Evolutionary conservation across 2,797 vertebrate genomes (phyloP).

Genomic region (Sternotherus odoratus): DNA sequence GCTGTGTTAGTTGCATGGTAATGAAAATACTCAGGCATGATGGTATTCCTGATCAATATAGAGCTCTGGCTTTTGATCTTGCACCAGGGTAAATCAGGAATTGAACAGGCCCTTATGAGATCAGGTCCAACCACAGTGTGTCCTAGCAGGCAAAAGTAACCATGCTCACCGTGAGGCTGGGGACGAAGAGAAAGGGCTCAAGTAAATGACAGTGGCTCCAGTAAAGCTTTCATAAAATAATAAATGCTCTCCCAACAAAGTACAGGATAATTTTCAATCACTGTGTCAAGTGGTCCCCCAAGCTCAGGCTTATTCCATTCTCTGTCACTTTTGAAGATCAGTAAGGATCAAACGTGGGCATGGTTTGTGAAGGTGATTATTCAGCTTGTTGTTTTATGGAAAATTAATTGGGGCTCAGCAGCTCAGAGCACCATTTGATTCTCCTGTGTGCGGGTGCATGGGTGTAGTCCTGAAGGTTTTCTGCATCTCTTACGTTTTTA

Average conservation of each 20-base stretch:
- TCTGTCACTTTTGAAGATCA: rapidly evolving
- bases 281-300: rapidly evolving
- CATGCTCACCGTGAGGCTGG: not conserved
- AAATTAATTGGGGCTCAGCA: conserved; percentile 54
- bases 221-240: rapidly evolving
- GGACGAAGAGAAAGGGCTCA: not conserved
- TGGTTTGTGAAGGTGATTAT: not conserved
- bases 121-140: not conserved
- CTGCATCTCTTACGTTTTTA: conserved; percentile 51
- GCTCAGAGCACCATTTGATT: conserved; percentile 56
- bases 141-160: not conserved
- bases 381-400: conserved; percentile 1
- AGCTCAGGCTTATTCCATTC: rapidly evolving
- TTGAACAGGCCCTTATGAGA: not conserved
- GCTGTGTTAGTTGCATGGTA: not conserved
- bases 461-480: conserved; percentile 66
- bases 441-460: not conserved
- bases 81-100: rapidly evolving
- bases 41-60: not conserved
- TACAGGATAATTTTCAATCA: rapidly evolving
- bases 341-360: not conserved
- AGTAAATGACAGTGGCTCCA: rapidly evolving
- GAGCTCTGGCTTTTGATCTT: not conserved
- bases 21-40: not conserved
- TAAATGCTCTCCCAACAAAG: not conserved